Evolutionary conservation across 2,797 vertebrate genomes (phyloP).

Genomic region (Esox masquinongy): DNA sequence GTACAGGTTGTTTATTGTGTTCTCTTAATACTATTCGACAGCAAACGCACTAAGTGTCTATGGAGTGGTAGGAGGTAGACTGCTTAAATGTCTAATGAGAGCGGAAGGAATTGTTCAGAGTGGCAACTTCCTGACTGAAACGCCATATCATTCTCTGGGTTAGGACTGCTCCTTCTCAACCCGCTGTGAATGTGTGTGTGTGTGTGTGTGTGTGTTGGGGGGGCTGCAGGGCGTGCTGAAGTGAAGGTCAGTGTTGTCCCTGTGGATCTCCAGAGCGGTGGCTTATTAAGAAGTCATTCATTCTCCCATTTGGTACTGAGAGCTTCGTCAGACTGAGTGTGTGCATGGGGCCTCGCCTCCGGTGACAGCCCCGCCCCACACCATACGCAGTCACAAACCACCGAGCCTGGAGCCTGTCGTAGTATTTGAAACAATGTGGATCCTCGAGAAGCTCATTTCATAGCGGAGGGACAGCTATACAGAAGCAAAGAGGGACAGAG

Average conservation of each 20-base stretch:
- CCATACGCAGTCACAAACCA: neutral
- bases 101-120: neutral
- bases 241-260: conserved; percentile 1
- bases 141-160: neutral
- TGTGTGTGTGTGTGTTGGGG: neutral
- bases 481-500: neutral
- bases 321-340: neutral
- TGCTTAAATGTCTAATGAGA: neutral
- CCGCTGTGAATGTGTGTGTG: neutral
- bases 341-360: neutral
- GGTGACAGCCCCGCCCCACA: neutral
- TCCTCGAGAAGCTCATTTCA: neutral
- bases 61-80: conserved; percentile 9
- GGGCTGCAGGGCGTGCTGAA: neutral
- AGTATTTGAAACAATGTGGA: no score
- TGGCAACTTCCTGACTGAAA: neutral
- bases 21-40: conserved; percentile 29
- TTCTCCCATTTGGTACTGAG: neutral
- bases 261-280: neutral
- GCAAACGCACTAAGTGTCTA: conserved; percentile 24
- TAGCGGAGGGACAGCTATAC: neutral
- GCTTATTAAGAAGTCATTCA: neutral
- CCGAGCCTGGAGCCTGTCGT: neutral
- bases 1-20: neutral
- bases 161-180: neutral